phyloP scores from a whole-genome alignment of 2,797 vertebrate species.

The Myotis daubentonii region DNA sequence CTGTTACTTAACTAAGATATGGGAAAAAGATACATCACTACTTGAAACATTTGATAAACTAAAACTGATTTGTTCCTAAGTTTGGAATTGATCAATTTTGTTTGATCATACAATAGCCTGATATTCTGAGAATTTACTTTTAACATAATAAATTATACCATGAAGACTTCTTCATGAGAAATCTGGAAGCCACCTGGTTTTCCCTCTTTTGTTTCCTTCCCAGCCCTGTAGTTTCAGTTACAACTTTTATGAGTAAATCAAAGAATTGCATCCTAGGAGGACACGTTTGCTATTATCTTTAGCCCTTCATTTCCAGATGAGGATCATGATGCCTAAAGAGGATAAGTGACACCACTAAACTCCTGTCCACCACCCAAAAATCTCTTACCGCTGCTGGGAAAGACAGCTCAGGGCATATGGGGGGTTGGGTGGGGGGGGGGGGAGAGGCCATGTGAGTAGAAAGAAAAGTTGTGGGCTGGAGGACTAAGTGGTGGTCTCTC shows the following conservation, averaged over 20 bases:
- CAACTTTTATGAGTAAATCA: neutral
- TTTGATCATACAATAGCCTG: neutral
- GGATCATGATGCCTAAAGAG: neutral
- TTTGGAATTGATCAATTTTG: neutral
- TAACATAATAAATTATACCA: neutral
- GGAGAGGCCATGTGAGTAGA: neutral
- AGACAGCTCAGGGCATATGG: neutral
- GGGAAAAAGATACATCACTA: neutral
- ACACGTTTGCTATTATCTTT: neutral
- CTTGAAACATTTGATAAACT: neutral
- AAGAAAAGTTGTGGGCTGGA: neutral
- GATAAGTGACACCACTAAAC: no score
- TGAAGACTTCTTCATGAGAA: neutral
- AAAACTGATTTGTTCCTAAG: neutral
- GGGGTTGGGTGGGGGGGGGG: rapidly evolving
- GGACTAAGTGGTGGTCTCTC: neutral
- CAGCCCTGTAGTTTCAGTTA: neutral
- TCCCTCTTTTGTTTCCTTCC: neutral
- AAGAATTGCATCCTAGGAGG: neutral
- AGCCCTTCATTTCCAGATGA: neutral
- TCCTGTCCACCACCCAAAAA: no score
- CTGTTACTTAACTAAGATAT: neutral
- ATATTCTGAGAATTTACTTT: conserved; percentile 16
- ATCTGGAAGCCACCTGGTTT: neutral
- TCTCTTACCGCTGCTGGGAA: neutral